Base-by-base conservation (phyloP, 2,888 invertebrate genomes). In the Amphipoea lucens region DNA sequence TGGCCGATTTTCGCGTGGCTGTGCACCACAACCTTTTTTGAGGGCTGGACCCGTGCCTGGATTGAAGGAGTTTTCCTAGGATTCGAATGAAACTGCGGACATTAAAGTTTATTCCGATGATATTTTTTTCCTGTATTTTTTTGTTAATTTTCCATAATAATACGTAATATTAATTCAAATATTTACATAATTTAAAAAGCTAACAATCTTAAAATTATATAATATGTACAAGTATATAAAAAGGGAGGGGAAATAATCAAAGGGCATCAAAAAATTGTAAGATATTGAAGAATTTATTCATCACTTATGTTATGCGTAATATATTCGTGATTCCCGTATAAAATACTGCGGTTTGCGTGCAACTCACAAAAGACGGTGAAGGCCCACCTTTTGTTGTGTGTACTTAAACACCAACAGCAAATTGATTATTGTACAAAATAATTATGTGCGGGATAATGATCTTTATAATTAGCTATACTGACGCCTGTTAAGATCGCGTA, bases 381-480 rank as follows among this genome's bases (percentile, higher is more conserved):
- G 88, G 88, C 1, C 88, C 70, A 6, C 9, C 68, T 67, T 80
- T 88, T 83, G 80, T 84, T 83, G 51, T 80, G 14, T 48, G 70
- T 68, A 79, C 17, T 57, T 62, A 40, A 69, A 78, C 42, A 80
- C 81, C 69, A 78, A 78, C 60, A 83, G 74, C 80, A 74, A 85
- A 87, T 87, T 78, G 83, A 82, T 88, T 88, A 84, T 63, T 76
- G 76, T 85, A 74, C 74, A 74, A 70, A 85, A 82, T 82, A 85
- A 84, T 84, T 79, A 79, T 82, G 11, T 78, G 40, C 54, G 2
- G 62, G 82, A 84, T 84, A 81, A 84, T 81, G 54, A 84, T 84
- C 85, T 77, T 67, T 71, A 77, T 81, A 84, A 85, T 85, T 85
- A 74, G 36, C 40, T 65, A 68, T 48, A 11, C 17, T 74, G 74